Evolutionary conservation across 2,888 invertebrate genomes (phyloP).

Genomic region (Nasonia oneida): DNA sequence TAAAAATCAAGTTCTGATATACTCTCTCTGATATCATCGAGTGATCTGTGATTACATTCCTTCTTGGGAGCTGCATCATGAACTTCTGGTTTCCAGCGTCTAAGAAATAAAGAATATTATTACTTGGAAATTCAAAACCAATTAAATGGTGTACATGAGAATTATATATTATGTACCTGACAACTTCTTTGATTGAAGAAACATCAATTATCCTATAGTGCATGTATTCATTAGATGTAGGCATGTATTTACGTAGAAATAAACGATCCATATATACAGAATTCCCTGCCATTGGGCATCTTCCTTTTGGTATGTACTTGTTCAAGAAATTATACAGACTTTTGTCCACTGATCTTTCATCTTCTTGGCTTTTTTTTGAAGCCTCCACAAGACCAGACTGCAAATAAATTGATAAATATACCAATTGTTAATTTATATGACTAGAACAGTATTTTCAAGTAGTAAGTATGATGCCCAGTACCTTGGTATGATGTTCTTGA

Average conservation of each 20-base stretch:
- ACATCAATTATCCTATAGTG: constrained; percentile 97
- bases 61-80: constrained; percentile 83
- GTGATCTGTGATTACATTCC: constrained; percentile 85
- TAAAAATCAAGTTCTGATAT: constrained; percentile 92
- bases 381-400: constrained; percentile 91
- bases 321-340: constrained; percentile 87
- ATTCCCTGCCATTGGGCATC: constrained; percentile 92
- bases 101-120: constrained; percentile 73
- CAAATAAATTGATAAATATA: constrained; percentile 67
- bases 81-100: constrained; percentile 87
- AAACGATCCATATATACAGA: constrained; percentile 91
- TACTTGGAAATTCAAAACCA: background rate
- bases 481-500: constrained; percentile 87
- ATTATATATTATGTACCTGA: constrained; percentile 72
- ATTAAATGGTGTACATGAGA: background rate
- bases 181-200: constrained; percentile 92
- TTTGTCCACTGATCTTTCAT: constrained; percentile 85
- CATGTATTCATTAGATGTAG: constrained; percentile 86
- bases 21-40: constrained; percentile 93
- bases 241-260: constrained; percentile 92
- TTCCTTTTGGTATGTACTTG: constrained; percentile 80
- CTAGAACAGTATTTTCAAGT: background rate
- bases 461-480: constrained; percentile 71
- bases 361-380: constrained; percentile 85
- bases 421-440: background rate